Evolutionary conservation across 1,140 invertebrate species (phyloP), one percentile per base, ranked within the genome.

Genomic region (Ips typographus): DNA sequence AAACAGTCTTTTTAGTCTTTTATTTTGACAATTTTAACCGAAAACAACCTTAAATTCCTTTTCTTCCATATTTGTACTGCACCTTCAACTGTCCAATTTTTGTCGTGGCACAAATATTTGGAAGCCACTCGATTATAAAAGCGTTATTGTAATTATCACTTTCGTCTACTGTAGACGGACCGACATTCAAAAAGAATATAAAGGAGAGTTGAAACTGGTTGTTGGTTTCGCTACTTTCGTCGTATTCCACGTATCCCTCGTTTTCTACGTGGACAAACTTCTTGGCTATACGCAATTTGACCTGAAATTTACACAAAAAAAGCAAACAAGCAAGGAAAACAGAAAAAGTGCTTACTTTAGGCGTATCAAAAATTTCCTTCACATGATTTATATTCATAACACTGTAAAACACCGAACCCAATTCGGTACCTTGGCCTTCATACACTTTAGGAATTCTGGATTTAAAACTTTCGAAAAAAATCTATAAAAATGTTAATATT

Each of bases 301-400:
- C 71, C 76, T 77, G 61, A 68, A 75, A 76, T 38, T 49, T 8
- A 8, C n/a, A 2, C 39, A 64, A 2, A 53, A 7, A 4, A 37
- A 62, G 22, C 37, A 6, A 62, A 36, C 58, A 1, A 40, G n/a
- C 1, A 37, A 37, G 7, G 37, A 56, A 56, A 3, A 39, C 5
- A 64, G 8, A 40, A 56, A 53, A 68, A 47, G 39, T 53, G 71
- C 78, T 80, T 79, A 90, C 88, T 65, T 88, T 77, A 2, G 86
- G 80, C 3, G 88, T 91, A 70, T 91, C 88, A 81, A 93, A 92
- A 69, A 92, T 91, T 76, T 89, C 86, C 73, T 91, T 90, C 0
- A 92, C 85, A 70, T 92, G 89, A 4, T 89, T 73, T 40, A 91
- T 86, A 79, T 90, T 91, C 8, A 86, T 89, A 40, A 93, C 89